Evolutionary conservation across 2,113 vertebrate species (phyloP).

Genomic region (Otocyon megalotis): DNA sequence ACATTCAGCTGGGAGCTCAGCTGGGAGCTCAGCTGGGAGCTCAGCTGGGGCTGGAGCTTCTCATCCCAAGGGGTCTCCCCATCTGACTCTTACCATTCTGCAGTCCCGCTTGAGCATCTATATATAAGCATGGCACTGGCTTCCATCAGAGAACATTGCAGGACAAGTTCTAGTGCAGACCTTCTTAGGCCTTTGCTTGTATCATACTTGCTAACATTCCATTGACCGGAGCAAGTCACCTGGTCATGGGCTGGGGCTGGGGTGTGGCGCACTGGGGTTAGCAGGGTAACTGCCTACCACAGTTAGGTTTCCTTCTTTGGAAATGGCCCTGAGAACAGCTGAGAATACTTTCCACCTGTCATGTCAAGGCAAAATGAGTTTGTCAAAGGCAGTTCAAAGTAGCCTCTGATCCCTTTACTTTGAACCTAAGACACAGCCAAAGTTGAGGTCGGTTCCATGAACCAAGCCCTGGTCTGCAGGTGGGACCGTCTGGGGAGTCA

Average conservation of each 20-base stretch:
- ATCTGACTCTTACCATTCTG: neutral
- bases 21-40: neutral
- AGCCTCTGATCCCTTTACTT: neutral
- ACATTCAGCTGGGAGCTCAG: neutral
- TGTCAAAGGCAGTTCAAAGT: neutral
- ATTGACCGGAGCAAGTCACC: neutral
- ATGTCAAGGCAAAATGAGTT: neutral
- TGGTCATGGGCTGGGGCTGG: no score
- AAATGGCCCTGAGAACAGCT: neutral
- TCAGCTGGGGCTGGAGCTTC: neutral
- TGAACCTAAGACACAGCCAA: neutral
- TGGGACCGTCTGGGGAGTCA: neutral
- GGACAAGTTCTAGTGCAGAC: neutral
- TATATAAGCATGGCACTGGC: neutral
- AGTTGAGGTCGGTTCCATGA: neutral
- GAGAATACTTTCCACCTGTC: neutral
- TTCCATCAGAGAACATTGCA: neutral
- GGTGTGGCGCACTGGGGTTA: accelerated
- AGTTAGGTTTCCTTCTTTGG: neutral
- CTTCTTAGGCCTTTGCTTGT: neutral
- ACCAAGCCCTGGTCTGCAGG: neutral
- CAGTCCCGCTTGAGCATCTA: neutral
- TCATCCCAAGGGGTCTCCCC: neutral
- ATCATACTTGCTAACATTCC: neutral
- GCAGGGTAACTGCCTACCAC: neutral